Base-by-base conservation (phyloP, 2,113 vertebrate species). In the Myiagra hebetior region DNA sequence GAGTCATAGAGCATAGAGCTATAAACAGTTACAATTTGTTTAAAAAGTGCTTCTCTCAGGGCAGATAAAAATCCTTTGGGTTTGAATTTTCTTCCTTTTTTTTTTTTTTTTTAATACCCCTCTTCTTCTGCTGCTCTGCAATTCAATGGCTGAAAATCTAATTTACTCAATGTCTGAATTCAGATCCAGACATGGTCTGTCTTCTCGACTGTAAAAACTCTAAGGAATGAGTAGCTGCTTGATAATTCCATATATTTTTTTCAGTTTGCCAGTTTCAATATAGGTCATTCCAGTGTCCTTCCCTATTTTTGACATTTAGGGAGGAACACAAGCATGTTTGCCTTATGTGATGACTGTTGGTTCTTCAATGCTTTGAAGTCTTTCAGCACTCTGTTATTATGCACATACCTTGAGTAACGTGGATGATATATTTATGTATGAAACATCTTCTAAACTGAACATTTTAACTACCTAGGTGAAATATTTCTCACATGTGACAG, bases 1-100 rank as follows among this genome's bases (percentile, higher is more conserved):
- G 63, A 91, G 77, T 56, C 72, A 52, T 2, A 41, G 7, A 55
- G 19, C 2, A 1, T 60, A 37, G 44, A 89, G 47, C 53, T 62
- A 53, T 31, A 78, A 85, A 73, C 69, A 46, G 52, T 59, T 91
- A 57, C 24, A 62, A 68, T 76, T 85, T 76, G n/a, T 94, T 95
- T 93, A 8, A 70, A 91, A 90, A 93, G 68, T 77, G 35, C 37
- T 93, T 91, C 79, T 93, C 90, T 84, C 35, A 93, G 47, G 78
- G 85, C 67, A 93, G 63, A 93, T 84, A 76, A 83, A 91, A 90
- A 52, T 81, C 35, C 70, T 84, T 8, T 0, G 1, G n/a, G 49
- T 21, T 87, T 52, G 74, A 69, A 77, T 93, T 93, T 87, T 67
- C 76, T 77, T 75, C n/a, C 31, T 15, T 8, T 12, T 60, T 67